Base-by-base conservation (phyloP, 2,888 invertebrate genomes). In the Aphidoletes aphidimyza region DNA sequence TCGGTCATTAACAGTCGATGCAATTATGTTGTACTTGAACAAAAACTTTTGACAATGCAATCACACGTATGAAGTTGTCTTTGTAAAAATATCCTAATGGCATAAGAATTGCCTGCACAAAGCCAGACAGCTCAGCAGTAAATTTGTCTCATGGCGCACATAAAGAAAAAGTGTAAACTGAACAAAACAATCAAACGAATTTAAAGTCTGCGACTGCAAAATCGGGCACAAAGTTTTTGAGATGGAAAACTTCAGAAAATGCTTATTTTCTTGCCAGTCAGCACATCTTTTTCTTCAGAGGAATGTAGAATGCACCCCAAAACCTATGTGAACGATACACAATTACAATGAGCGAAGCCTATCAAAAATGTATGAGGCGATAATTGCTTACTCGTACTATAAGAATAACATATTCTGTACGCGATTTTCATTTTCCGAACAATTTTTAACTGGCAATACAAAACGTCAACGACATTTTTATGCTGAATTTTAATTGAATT, bases 171-270 rank as follows among this genome's bases (percentile, higher is more conserved):
- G 14, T 42, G 14, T 9, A n/a, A 17, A 30, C 30, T 69, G 26
- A 5, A 69, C 69, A 30, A 26, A 69, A 69, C 69, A 69, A 26
- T 69, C 69, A 69, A 69, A 69, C 14, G 69, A 69, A 69, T 69
- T 69, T 69, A 69, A 69, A 69, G 69, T 69, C 69, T 17, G 34
- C n/a, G 30, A 69, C 30, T 69, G 34, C 34, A 30, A 30, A 69
- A 69, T 30, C n/a, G 17, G 0, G 17, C 9, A 30, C 26, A 69
- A 34, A 14, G 0, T 69, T 69, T 30, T 69, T 69, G 26, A 30
- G 17, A 5, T 8, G 30, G 11, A 69, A 69, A 69, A 30, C 69
- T 30, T 69, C 34, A 14, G 30, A 69, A 30, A 69, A 30, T 14
- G 69, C 69, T 69, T 30, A 30, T 69, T 69, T 22, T 30, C 30